Evolutionary conservation across 2,113 vertebrate species (phyloP).

Genomic region (Psephotus haematonotus): DNA sequence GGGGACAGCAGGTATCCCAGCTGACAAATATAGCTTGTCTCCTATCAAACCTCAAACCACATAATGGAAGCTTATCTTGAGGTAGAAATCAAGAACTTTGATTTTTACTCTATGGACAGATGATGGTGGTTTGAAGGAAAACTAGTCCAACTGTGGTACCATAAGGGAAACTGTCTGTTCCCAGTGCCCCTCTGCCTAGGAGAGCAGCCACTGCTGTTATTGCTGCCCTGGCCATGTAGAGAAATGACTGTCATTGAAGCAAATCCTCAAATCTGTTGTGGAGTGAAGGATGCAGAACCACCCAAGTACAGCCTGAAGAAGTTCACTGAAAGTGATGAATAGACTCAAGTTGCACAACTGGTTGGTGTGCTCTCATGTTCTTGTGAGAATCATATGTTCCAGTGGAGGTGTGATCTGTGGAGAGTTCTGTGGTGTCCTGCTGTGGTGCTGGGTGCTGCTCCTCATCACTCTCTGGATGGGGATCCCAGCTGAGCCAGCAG

Average conservation of each 20-base stretch:
- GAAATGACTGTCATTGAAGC: neutral
- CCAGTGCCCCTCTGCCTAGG: neutral
- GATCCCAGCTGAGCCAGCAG: neutral
- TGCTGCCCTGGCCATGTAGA: neutral
- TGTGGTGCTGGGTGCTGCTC: neutral
- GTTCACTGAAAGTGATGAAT: neutral
- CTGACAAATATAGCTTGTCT: neutral
- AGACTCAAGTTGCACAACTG: neutral
- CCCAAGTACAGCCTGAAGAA: accelerated
- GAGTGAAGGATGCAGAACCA: neutral
- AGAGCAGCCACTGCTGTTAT: neutral
- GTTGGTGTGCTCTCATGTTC: neutral
- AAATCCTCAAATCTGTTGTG: accelerated
- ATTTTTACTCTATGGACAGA: neutral
- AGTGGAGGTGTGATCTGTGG: neutral
- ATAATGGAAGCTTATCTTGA: neutral
- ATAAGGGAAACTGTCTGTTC: neutral
- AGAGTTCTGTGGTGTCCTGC: accelerated
- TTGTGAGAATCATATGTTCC: accelerated
- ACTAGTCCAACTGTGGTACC: neutral
- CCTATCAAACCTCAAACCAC: neutral
- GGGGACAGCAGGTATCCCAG: neutral
- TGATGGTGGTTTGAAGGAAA: neutral
- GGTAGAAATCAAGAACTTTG: neutral
- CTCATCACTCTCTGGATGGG: neutral